These are phyloP conservation scores for Thymallus thymallus DNA, from an alignment of 2,113 vertebrate genomes.

Conservation along the genomic window DNA sequence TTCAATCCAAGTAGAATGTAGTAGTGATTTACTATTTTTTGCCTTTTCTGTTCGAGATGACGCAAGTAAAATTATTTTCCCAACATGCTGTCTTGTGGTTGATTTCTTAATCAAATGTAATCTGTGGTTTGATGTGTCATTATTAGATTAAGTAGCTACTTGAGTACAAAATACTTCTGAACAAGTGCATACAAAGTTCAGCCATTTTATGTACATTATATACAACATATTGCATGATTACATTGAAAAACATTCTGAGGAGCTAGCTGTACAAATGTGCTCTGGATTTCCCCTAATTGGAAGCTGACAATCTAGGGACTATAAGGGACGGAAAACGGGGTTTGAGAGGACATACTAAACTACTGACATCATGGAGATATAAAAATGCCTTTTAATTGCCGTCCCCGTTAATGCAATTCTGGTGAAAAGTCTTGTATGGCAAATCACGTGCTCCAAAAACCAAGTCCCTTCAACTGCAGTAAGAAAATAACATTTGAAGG, in stretches of 20 bases:
- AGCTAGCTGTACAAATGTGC: constrained; percentile 1
- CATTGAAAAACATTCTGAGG: constrained; percentile 37
- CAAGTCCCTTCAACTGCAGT: background rate
- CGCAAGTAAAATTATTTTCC: constrained; percentile 50
- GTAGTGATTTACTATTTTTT: constrained; percentile 3
- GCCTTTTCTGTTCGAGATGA: background rate
- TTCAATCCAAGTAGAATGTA: constrained; percentile 13
- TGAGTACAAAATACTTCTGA: background rate
- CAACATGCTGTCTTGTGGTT: background rate
- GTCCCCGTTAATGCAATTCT: background rate
- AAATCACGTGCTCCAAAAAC: background rate
- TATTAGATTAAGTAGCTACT: background rate
- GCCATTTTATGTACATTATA: constrained; percentile 68
- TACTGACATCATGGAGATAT: background rate
- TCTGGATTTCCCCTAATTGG: background rate
- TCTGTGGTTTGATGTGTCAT: background rate
- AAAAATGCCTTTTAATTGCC: background rate
- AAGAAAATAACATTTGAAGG: constrained; percentile 29
- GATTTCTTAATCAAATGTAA: background rate
- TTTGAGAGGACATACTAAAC: background rate
- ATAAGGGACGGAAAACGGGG: background rate
- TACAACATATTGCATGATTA: constrained; percentile 53
- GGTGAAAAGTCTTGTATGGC: background rate
- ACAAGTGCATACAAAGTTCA: constrained; percentile 43
- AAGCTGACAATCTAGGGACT: background rate